These are phyloP conservation scores for Siniperca knerii DNA, from an alignment of 2,113 vertebrate species.

Conservation along the genomic window DNA sequence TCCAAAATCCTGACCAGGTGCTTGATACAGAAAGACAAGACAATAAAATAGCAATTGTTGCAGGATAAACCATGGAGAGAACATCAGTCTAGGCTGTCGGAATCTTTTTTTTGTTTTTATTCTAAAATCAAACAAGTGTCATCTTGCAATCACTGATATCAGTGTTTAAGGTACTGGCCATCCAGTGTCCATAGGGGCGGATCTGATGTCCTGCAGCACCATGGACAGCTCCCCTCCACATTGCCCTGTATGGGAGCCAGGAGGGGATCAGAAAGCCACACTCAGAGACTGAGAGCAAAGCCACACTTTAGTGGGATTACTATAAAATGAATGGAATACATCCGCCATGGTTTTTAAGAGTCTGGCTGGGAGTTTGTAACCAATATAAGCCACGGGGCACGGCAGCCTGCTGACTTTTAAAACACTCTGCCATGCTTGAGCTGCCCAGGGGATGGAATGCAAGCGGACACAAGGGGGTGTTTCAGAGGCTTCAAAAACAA, in stretches of 20 bases:
- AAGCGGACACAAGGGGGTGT: conserved; percentile 81
- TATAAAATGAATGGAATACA: conserved; percentile 68
- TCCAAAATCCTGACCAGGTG: conserved; percentile 59
- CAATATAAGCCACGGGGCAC: conserved; percentile 64
- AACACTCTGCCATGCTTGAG: conserved; percentile 82
- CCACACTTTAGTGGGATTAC: conserved; percentile 53
- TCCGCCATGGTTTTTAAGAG: conserved; percentile 54
- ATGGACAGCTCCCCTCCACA: conserved; percentile 39
- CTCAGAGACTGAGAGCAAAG: conserved; percentile 37
- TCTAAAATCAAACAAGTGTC: conserved; percentile 10
- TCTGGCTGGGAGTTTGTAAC: conserved; percentile 66
- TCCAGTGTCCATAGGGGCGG: neutral
- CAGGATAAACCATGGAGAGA: conserved; percentile 6
- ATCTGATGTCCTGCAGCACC: conserved; percentile 49
- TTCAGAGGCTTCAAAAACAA: conserved; percentile 78
- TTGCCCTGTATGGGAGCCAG: neutral
- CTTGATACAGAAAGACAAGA: conserved; percentile 28
- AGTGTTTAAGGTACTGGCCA: neutral
- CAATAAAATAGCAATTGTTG: conserved; percentile 51
- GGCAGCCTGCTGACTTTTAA: conserved; percentile 77
- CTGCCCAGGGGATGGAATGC: conserved; percentile 75
- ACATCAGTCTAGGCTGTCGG: neutral
- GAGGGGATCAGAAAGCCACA: conserved; percentile 36
- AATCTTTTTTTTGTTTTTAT: neutral
- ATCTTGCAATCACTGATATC: conserved; percentile 6